Evolutionary conservation across 2,113 vertebrate genomes (phyloP).

Genomic region (Neotragus pygmaeus): DNA sequence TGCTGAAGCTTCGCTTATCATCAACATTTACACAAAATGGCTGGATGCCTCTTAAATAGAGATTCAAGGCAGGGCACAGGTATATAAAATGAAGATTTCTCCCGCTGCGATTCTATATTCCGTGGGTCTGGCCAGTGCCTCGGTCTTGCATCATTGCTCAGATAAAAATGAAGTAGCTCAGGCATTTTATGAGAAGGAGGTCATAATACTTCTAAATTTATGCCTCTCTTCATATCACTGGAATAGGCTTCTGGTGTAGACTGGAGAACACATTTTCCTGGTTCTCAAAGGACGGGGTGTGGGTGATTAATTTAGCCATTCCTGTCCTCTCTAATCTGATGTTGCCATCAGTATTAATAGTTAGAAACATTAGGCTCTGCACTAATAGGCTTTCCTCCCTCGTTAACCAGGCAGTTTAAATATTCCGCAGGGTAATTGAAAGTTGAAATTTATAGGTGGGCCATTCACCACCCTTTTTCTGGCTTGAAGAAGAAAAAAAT

Average conservation of each 20-base stretch:
- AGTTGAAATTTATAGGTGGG: slow-evolving; percentile 14
- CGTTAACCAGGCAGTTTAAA: slow-evolving; percentile 50
- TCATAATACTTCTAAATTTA: slow-evolving; percentile 69
- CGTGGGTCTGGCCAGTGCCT: not conserved
- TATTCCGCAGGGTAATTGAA: not conserved
- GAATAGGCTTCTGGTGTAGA: slow-evolving; percentile 41
- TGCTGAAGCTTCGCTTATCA: slow-evolving; percentile 40
- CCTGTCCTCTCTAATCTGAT: slow-evolving; percentile 57
- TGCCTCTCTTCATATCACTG: slow-evolving; percentile 46
- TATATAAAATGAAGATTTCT: slow-evolving; percentile 60
- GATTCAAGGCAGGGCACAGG: not conserved
- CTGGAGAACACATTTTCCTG: slow-evolving; percentile 55
- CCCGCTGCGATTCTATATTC: slow-evolving; percentile 31
- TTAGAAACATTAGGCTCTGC: slow-evolving; percentile 25
- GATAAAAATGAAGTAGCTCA: slow-evolving; percentile 71
- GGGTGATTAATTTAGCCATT: slow-evolving; percentile 70
- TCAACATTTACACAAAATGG: slow-evolving; percentile 65
- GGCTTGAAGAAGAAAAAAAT: not conserved
- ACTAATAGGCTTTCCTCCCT: slow-evolving; percentile 22
- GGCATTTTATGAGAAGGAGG: slow-evolving; percentile 64
- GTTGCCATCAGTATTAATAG: slow-evolving; percentile 44
- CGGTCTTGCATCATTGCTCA: slow-evolving; percentile 66
- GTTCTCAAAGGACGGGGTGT: slow-evolving; percentile 30
- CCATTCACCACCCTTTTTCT: not conserved
- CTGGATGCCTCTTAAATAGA: slow-evolving; percentile 48